Base-by-base conservation (phyloP, 2,888 invertebrate species). In the Cheilosia vulpina region DNA sequence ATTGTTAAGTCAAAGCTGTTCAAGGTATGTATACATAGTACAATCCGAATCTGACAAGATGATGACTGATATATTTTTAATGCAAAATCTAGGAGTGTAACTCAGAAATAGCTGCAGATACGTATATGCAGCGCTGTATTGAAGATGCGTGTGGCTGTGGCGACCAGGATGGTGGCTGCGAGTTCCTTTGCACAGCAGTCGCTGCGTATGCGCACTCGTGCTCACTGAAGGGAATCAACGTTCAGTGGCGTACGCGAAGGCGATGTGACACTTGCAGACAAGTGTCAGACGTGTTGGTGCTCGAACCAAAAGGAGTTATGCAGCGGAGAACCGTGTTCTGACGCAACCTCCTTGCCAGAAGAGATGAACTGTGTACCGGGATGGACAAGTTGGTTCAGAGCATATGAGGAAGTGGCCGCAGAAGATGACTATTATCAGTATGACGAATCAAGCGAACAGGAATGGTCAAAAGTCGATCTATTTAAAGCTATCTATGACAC, bases 171-270 rank as follows among this genome's bases (percentile, higher is more conserved):
- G 98, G 96, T 0, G 98, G 98, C 89, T 97, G 97, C 91, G 96
- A 95, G 88, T 98, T 98, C 91, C 93, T 98, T 0, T 98, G 98
- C 92, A 96, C 98, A 0, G 97, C 97, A 11, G 92, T 98, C 24
- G 96, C 97, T 0, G 96, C 97, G 0, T 98, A 98, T 91, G 97
- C 97, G 45, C 95, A 97, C 88, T 96, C 96, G 84, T 98, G 98
- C 89, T 95, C 95, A 81, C 93, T 93, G 2, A 93, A 95, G 73
- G 98, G 97, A 2, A 94, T 97, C 9, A 93, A 94, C 3, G 94
- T 98, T 68, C 94, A 94, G 89, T 98, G 98, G 98, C 93, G 98
- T 88, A 94, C 94, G 95, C 71, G 97, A 98, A 91, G 96, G 97
- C 0, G 97, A 97, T 89, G 90, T 95, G 24, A 93, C 97, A 0